Conservation (phyloP, 2,797 vertebrate species). For the Tachyglossus aculeatus region DNA sequence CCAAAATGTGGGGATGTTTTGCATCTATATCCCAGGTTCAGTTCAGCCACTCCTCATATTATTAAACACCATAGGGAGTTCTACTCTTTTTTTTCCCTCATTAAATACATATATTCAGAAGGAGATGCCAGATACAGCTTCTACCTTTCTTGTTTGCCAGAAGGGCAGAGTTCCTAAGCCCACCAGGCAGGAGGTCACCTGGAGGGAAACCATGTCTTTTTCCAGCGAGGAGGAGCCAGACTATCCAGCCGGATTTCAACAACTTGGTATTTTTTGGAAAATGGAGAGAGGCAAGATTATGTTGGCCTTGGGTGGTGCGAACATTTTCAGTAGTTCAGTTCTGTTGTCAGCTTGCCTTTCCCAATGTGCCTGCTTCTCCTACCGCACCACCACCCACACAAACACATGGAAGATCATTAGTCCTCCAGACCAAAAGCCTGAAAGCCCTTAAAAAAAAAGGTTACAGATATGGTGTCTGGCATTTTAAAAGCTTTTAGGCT, state of each 20-base stretch:
- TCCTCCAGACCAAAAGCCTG: neutral
- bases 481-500: slow-evolving; percentile 25
- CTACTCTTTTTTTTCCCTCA: no score
- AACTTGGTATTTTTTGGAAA: neutral
- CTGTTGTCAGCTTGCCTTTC: neutral
- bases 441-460: neutral
- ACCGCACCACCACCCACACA: neutral
- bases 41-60: no score
- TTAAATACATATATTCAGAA: no score
- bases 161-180: no score
- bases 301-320: neutral
- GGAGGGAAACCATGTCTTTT: fast-evolving
- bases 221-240: neutral
- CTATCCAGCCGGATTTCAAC: neutral
- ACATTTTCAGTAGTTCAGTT: neutral
- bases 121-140: no score
- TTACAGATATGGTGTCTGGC: fast-evolving
- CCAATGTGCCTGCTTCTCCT: neutral
- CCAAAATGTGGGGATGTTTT: no score
- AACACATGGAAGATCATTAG: neutral
- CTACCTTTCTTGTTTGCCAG: no score
- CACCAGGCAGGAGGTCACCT: no score
- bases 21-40: no score
- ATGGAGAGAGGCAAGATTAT: neutral
- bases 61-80: no score